Evolutionary conservation across 2,113 vertebrate species (phyloP), one percentile per base, ranked within the genome.

Genomic region (Myrmophylax atrothorax): DNA sequence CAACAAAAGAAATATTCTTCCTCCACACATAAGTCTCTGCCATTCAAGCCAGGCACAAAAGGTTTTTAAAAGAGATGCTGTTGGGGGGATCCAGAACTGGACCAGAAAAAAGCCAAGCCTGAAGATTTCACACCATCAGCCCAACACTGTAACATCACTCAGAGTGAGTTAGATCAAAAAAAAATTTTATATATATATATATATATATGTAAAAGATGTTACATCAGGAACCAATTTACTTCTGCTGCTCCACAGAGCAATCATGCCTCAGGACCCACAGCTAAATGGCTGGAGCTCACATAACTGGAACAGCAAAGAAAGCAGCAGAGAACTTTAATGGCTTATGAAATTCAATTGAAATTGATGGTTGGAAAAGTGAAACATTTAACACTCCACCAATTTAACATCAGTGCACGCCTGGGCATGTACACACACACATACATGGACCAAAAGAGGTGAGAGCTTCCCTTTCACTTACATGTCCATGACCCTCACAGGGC

Each of bases 311-410:
- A 91, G 96, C 81, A 87, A 94, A 96, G 91, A 84, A 91, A 94
- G 84, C 91, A 62, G 91, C 35, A 1, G 59, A 94, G 76, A 94
- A 89, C 96, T 92, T 89, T 46, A 96, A 95, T 94, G 83, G 91
- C 53, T 94, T 93, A 94, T 94, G 94, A 94, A 96, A 96, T 95
- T 83, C 96, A 94, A 87, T 96, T 95, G 95, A 94, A 94, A 94
- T 24, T 87, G 96, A 96, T 94, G 95, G 84, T 35, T 67, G 59
- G 84, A 62, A 82, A 91, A 93, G 89, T 11, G 68, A 89, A 94
- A 81, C 88, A 89, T 93, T 95, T 94, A 94, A 91, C 93, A 93
- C 86, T 59, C 70, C 53, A 58, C 68, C 89, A 89, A 35, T 37
- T 68, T 55, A 94, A 76, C 10, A 2, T 1, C 9, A 3, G 68